phyloP scores from a whole-genome alignment of 2,797 vertebrate species.

The Rhinichthys osculus region DNA sequence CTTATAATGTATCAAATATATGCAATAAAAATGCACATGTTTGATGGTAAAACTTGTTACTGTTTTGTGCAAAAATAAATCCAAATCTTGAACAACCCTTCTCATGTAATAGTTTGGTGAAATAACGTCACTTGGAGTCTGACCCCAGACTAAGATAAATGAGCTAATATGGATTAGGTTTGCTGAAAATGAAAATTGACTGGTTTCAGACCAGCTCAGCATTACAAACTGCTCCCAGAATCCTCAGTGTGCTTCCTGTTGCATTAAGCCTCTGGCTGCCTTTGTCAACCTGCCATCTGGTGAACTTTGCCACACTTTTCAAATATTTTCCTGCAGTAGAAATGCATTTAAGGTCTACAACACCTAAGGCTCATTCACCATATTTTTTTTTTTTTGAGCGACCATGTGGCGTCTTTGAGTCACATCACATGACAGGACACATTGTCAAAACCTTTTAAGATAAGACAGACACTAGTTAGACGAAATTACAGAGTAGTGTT shows the following conservation, averaged over 20 bases:
- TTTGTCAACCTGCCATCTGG: constrained; percentile 45
- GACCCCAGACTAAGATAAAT: constrained; percentile 23
- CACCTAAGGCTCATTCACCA: neutral
- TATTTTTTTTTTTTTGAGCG: neutral
- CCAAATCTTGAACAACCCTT: neutral
- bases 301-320: constrained; percentile 70
- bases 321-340: constrained; percentile 29
- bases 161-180: constrained; percentile 11
- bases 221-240: constrained; percentile 31
- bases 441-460: neutral
- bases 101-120: neutral
- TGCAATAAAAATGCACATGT: neutral
- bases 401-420: neutral
- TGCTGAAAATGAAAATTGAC: constrained; percentile 27
- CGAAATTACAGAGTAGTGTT: neutral
- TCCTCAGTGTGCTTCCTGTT: constrained; percentile 44
- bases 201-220: constrained; percentile 10
- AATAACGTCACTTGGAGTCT: constrained; percentile 5
- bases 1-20: neutral
- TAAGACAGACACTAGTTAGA: too few species aligned
- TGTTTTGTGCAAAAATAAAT: neutral
- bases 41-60: neutral
- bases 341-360: constrained; percentile 31
- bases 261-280: constrained; percentile 48
- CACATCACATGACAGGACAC: constrained; percentile 8